Conservation (phyloP, 37 sponge, comb jelly and placozoan genomes). For the Crambe crambe region DNA sequence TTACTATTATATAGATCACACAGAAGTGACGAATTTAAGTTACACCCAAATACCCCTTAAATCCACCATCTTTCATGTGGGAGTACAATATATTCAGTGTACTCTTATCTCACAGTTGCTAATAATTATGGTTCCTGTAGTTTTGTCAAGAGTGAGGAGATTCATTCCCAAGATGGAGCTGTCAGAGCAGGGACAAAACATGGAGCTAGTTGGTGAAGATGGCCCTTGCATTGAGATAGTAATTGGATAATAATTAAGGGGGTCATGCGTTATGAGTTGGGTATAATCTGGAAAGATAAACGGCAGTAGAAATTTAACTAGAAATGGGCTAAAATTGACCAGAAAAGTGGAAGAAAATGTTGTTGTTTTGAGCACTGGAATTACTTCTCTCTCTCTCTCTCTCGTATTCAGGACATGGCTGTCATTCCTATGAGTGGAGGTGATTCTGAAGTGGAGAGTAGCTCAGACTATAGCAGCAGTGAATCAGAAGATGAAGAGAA, state of each 20-base stretch:
- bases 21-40: no score
- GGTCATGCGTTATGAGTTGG: no score
- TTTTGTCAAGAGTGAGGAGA: slow-evolving; percentile 33
- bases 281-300: no score
- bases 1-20: no score
- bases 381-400: no score
- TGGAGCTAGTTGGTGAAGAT: slow-evolving; percentile 46
- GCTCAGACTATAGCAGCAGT: neutral
- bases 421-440: neutral
- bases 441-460: neutral
- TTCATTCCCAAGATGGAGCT: slow-evolving; percentile 48
- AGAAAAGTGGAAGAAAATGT: no score
- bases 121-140: no score
- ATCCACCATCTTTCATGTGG: no score
- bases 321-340: no score
- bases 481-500: neutral
- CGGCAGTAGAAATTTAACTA: no score
- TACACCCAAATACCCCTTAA: no score
- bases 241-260: neutral
- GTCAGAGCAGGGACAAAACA: slow-evolving; percentile 6
- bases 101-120: neutral
- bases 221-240: slow-evolving; percentile 50
- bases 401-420: slow-evolving; percentile 1
- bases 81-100: neutral
- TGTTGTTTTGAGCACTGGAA: no score